These are phyloP conservation scores for Eupithecia exiguata DNA, from an alignment of 2,888 invertebrate genomes.

Conservation along the genomic window DNA sequence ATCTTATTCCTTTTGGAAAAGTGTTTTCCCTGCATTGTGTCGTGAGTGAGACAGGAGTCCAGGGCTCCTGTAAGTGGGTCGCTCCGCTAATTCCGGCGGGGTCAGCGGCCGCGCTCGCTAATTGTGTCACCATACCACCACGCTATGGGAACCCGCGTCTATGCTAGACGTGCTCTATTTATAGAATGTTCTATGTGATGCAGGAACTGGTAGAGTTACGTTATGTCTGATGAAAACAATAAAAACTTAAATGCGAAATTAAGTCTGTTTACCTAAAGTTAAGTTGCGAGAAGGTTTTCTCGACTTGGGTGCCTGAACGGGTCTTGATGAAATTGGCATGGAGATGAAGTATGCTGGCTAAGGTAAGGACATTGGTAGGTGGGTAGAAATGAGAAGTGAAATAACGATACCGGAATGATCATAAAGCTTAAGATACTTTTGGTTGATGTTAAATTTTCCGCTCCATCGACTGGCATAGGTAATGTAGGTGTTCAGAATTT, in stretches of 20 bases:
- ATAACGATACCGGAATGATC: too few species aligned
- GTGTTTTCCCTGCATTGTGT: background rate
- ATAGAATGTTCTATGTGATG: constrained; percentile 8
- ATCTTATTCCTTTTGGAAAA: background rate
- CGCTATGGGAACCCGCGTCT: constrained; percentile 30
- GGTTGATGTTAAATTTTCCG: background rate
- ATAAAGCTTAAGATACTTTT: too few species aligned
- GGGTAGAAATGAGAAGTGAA: too few species aligned
- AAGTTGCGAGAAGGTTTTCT: background rate
- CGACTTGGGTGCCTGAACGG: background rate
- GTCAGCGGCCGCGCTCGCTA: constrained; percentile 59
- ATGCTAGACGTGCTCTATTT: constrained; percentile 13
- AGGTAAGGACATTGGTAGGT: background rate
- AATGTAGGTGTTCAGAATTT: too few species aligned
- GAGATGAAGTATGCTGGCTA: background rate
- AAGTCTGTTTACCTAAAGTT: background rate
- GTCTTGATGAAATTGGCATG: too few species aligned
- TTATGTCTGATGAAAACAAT: background rate
- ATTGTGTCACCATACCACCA: constrained; percentile 59
- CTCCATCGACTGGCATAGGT: background rate
- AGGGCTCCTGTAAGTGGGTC: constrained; percentile 54
- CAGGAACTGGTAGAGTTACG: background rate
- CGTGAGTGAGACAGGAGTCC: background rate
- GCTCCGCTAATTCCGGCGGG: constrained; percentile 75
- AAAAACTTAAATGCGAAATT: background rate